Conservation (phyloP, 2,797 vertebrate species). For the Paedocypris micromegethes region DNA sequence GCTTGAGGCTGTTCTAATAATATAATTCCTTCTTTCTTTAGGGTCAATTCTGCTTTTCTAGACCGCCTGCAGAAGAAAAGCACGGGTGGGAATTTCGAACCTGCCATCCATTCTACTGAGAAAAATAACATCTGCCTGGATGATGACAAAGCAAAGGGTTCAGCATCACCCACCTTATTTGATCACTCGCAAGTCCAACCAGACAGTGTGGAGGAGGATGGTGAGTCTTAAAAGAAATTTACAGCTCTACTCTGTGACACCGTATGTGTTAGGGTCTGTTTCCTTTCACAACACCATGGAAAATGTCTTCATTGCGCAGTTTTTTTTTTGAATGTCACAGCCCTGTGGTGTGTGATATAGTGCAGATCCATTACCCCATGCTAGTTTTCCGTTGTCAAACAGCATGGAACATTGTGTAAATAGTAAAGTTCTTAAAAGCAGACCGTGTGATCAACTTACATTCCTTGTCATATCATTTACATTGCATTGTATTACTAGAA, state of each 20-base stretch:
- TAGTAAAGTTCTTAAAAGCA: conserved; percentile 34
- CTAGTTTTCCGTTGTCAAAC: conserved; percentile 23
- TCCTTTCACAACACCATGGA: conserved; percentile 49
- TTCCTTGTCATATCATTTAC: too few species aligned
- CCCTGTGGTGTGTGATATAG: conserved; percentile 33
- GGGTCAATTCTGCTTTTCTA: conserved; percentile 81
- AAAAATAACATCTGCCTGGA: conserved; percentile 26
- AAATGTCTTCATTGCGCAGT: conserved; percentile 44
- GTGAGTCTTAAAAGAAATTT: conserved; percentile 50
- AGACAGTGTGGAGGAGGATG: conserved; percentile 41
- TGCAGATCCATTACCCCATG: conserved; percentile 36
- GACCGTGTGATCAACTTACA: conserved; percentile 31
- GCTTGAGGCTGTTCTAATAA: not conserved
- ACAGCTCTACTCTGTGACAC: conserved; percentile 34
- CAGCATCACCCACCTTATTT: conserved; percentile 32
- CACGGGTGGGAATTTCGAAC: conserved; percentile 31
- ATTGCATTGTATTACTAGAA: conserved; percentile 24
- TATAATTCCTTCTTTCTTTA: conserved; percentile 51
- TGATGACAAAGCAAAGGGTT: conserved; percentile 17
- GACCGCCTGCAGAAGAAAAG: conserved; percentile 68
- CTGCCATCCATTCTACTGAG: conserved; percentile 21
- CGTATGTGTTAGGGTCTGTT: conserved; percentile 47
- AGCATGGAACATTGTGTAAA: conserved; percentile 36
- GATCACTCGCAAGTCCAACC: conserved; percentile 30
- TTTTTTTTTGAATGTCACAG: conserved; percentile 22